A percentile compares a stretch with the other conserved stretches of the same genome.
Evolutionary conservation across 1,140 invertebrate species (phyloP).

Genomic region (Hesperophylax magnus): DNA sequence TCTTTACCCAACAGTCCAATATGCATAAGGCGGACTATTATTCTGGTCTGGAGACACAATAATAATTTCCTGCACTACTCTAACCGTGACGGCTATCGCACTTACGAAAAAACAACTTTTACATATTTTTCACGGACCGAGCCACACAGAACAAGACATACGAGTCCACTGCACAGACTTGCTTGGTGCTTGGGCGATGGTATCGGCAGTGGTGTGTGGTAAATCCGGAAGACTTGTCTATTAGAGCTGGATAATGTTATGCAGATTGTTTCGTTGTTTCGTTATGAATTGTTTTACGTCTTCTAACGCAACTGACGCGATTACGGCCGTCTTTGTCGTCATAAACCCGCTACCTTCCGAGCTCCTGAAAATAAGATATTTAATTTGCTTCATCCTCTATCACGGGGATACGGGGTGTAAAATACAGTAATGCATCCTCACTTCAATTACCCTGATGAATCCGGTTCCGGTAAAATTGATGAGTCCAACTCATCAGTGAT

Average conservation of each 20-base stretch:
- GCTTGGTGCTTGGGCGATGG: no score
- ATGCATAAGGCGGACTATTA: constrained; percentile 5
- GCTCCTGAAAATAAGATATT: neutral
- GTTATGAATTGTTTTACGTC: constrained; percentile 22
- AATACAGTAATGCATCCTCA: no score
- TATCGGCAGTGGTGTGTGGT: constrained; percentile 12
- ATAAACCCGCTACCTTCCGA: neutral
- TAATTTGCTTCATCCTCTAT: neutral
- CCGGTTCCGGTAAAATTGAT: no score
- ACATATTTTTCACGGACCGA: constrained; percentile 34
- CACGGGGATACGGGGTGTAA: no score
- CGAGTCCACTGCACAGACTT: no score
- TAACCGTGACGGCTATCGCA: constrained; percentile 16
- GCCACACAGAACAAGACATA: neutral
- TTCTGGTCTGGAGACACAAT: constrained; percentile 22
- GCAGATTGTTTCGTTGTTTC: neutral
- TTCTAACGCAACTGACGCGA: no score
- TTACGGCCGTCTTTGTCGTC: neutral
- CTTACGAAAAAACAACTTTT: constrained; percentile 38
- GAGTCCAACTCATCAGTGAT: no score
- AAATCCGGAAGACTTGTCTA: constrained; percentile 22
- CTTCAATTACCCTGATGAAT: no score
- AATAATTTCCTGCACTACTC: constrained; percentile 14
- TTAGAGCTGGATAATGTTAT: no score
- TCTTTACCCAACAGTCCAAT: constrained; percentile 1